Percentiles rank a stretch among this genome's conserved stretches.
Evolutionary conservation across 2,888 invertebrate species (phyloP).

Genomic region (Brachylomia viminalis): DNA sequence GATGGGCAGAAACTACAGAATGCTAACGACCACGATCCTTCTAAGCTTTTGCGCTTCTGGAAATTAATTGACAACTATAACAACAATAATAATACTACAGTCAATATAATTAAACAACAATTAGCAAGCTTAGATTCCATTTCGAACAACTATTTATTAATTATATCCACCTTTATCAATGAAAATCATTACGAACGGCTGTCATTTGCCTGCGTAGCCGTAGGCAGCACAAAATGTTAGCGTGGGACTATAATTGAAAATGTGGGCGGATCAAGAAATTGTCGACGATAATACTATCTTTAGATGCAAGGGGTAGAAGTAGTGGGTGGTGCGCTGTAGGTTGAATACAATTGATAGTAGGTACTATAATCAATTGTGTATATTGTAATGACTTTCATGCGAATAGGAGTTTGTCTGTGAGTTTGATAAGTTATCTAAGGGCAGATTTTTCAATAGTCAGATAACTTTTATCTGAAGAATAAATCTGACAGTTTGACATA

Average conservation of each 20-base stretch:
- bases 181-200: constrained; percentile 36
- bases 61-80: not conserved
- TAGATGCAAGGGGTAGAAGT: constrained; percentile 26
- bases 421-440: not conserved
- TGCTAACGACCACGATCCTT: not conserved
- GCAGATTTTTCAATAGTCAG: too few species aligned
- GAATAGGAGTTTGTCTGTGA: not conserved
- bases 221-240: constrained; percentile 31
- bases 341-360: not conserved
- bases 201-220: constrained; percentile 40
- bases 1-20: not conserved
- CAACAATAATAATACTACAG: not conserved
- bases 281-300: constrained; percentile 18
- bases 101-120: not conserved
- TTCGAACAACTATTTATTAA: not conserved
- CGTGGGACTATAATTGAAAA: constrained; percentile 54
- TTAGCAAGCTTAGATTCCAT: not conserved
- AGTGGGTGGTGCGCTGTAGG: constrained; percentile 35
- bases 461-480: too few species aligned
- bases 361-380: not conserved
- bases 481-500: too few species aligned
- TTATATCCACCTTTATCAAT: constrained; percentile 31
- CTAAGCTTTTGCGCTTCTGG: not conserved
- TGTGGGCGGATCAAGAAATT: constrained; percentile 40
- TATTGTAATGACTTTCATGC: not conserved